Base-by-base conservation (phyloP, 2,797 vertebrate genomes). In the Myripristis murdjan region DNA sequence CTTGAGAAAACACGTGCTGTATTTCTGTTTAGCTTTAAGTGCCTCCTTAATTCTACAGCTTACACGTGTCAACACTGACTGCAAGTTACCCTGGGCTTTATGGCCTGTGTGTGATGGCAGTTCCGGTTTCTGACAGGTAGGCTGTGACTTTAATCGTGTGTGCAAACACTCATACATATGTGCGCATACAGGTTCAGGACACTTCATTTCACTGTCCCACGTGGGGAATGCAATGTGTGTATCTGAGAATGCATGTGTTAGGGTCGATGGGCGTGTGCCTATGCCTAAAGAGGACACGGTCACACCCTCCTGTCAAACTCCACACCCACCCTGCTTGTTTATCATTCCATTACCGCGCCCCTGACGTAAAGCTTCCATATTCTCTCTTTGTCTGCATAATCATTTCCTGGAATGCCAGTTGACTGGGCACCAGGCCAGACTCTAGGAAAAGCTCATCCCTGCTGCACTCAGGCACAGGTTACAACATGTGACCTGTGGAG, bases 1-100 rank as follows among this genome's bases (percentile, higher is more conserved):
- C 82, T 84, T 83, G 78, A 76, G 43, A 70, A 83, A 83, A 89
- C 90, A 93, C 83, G 88, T 93, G 91, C 84, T 52, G 78, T 39
- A 1, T 79, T 82, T 81, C 81, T 83, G 71, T 86, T 79, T 73
- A 81, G 79, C 82, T 79, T 74, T 63, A 76, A 90, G 83, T 77
- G 86, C 84, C 84, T 89, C 83, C 76, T 87, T 89, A 92, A 90
- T 74, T 90, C 88, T 77, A 33, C 70, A 10, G 54, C 83, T 78
- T 76, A 81, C 93, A 93, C 86, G 90, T 93, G 92, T 89, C 79
- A 55, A 37, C 74, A 20, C 65, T 65, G 82, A 77, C 72, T 77
- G 68, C 39, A 23, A 79, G 70, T 56, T 58, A 70, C 71, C 70
- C 33, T 63, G 54, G 64, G 58, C 77, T 71, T 52, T 53, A 48